Evolutionary conservation across 2,113 vertebrate species (phyloP), one percentile per base, ranked within the genome.

Genomic region (Gracilinanus agilis): DNA sequence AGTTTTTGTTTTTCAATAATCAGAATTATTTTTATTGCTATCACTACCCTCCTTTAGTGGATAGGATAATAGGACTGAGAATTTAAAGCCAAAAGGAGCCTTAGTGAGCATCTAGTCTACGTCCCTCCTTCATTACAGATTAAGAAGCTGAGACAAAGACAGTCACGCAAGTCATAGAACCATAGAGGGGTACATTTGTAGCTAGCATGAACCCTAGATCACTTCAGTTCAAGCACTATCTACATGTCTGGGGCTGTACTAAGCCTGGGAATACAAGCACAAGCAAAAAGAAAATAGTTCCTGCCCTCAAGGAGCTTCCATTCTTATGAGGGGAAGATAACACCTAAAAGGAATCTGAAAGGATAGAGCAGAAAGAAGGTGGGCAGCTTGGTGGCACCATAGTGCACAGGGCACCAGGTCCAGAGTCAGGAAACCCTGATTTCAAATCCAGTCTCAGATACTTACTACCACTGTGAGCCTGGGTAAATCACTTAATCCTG

Each of bases 21-120:
- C 67, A 40, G 67, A 83, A 40, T 40, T 83, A 83, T 83, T 83
- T 23, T 40, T 83, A 40, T 83, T 83, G 19, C 67, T 23, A 19
- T 83, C 67, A 83, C 67, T 83, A 40, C 67, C 67, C 67, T 83
- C 67, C 67, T 40, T 83, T 83, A 83, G 67, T n/a, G n/a, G n/a
- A 83, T 83, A n/a, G 67, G 67, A 83, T 83, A 83, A 83, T 83
- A 83, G 67, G 67, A 83, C 40, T 83, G 67, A 83, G 67, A 83
- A 83, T 83, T 83, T 83, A 83, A 83, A 40, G n/a, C 67, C n/a
- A 8, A 34, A 83, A 83, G n/a, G 67, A 34, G 67, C 19, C 67
- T 83, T 83, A 83, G 67, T 83, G 34, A 67, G 11, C 13, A 67
- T 67, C 27, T 29, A 67, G 58, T 67, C 58, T 67, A 83, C n/a